phyloP scores from a whole-genome alignment of 2,797 vertebrate genomes.

The Malurus leucopterus region DNA sequence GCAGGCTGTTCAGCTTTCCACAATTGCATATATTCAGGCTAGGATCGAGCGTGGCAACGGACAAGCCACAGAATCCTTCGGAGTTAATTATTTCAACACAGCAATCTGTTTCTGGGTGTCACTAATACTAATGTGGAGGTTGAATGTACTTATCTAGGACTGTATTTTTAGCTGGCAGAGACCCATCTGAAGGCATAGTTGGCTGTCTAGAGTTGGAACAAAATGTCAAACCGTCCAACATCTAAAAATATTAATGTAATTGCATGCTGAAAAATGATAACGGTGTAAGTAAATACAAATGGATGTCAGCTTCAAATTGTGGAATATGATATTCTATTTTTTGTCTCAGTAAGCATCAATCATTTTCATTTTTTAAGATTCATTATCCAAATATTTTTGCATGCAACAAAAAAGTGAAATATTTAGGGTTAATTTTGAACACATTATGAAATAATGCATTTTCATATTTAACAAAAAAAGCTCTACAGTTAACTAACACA shows the following conservation, averaged over 20 bases:
- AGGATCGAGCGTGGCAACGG: background rate
- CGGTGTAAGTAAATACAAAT: background rate
- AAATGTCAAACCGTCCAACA: background rate
- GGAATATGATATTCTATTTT: background rate
- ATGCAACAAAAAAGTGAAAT: background rate
- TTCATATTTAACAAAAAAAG: background rate
- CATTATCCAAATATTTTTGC: background rate
- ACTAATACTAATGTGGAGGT: background rate
- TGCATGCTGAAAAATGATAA: background rate
- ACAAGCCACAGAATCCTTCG: background rate
- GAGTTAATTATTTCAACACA: background rate
- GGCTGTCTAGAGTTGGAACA: background rate
- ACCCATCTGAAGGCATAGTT: background rate
- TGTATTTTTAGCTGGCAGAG: background rate
- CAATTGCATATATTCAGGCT: background rate
- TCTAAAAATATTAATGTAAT: constrained; percentile 6
- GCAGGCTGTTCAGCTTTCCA: background rate
- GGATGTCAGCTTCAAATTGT: background rate
- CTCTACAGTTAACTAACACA: background rate
- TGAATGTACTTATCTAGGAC: background rate
- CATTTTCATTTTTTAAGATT: background rate
- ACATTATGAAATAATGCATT: background rate
- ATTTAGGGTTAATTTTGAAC: background rate
- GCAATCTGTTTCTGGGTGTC: background rate
- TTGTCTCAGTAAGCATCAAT: background rate